A percentile compares a stretch with the other conserved stretches of the same genome.
Conservation (phyloP, 92 coral and sea anemone genomes). For the Muricea muricata region DNA sequence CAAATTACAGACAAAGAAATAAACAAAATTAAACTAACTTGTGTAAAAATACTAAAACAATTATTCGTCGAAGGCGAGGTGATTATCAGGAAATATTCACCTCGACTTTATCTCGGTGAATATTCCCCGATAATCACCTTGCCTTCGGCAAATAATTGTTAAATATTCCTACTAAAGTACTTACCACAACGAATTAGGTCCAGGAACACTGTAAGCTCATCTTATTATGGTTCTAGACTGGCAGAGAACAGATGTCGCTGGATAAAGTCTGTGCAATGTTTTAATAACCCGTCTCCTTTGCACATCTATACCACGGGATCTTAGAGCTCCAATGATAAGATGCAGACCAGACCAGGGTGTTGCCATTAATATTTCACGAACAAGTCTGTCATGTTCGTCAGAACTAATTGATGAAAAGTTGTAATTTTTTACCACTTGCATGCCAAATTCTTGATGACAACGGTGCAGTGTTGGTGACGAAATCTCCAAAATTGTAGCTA, state of each 20-base stretch:
- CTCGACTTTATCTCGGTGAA: not conserved
- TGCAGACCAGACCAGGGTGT: slow-evolving; percentile 30
- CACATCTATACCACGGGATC: not conserved
- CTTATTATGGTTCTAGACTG: slow-evolving; percentile 45
- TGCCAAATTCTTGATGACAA: not conserved
- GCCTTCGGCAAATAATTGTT: too few species aligned
- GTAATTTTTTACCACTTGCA: not conserved
- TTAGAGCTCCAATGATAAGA: slow-evolving; percentile 1
- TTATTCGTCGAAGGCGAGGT: too few species aligned
- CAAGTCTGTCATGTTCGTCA: not conserved
- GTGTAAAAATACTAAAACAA: too few species aligned
- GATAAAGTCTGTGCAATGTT: slow-evolving; percentile 37
- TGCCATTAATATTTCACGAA: not conserved
- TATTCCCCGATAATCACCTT: too few species aligned
- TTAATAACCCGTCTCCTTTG: slow-evolving; percentile 11
- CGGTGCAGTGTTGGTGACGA: not conserved
- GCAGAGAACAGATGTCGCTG: slow-evolving; percentile 41
- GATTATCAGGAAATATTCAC: not conserved
- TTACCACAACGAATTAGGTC: slow-evolving; percentile 55
- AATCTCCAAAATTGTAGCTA: not conserved
- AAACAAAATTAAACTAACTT: too few species aligned
- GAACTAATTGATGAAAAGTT: not conserved
- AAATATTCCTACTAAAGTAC: not conserved
- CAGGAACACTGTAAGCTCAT: slow-evolving; percentile 38
- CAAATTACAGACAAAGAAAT: too few species aligned